A percentile compares a stretch with the other conserved stretches of the same genome.
Evolutionary conservation across 2,888 invertebrate species (phyloP).

Genomic region (Listrodromus nycthemerus): DNA sequence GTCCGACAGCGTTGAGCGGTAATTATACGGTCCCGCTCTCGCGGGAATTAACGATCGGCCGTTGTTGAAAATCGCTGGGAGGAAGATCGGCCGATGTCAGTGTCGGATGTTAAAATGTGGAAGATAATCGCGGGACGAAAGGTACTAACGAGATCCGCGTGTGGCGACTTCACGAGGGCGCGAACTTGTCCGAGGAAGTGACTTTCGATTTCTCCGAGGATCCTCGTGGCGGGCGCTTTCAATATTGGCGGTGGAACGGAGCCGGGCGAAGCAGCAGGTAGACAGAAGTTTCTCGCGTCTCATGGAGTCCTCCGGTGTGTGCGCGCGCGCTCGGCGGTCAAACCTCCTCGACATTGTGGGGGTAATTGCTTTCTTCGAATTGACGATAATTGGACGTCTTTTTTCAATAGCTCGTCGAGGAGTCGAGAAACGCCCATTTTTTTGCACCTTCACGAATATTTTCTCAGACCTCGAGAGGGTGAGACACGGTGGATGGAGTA

Average conservation of each 20-base stretch:
- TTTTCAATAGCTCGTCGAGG: slow-evolving; percentile 45
- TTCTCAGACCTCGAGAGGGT: too few relatives aligned
- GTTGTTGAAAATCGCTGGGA: slow-evolving; percentile 9
- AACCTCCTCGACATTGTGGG: slow-evolving; percentile 30
- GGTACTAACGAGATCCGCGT: slow-evolving; percentile 35
- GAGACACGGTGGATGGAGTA: too few relatives aligned
- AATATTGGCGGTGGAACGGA: background rate
- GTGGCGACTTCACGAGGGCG: slow-evolving; percentile 4
- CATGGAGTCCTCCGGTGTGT: slow-evolving; percentile 12
- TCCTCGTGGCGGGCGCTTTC: slow-evolving; percentile 3
- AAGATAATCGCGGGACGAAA: slow-evolving; percentile 31
- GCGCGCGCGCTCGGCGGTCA: background rate
- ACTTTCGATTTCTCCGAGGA: slow-evolving; percentile 58
- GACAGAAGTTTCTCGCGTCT: slow-evolving; percentile 46
- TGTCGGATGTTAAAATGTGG: slow-evolving; percentile 7
- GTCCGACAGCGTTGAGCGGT: slow-evolving; percentile 43
- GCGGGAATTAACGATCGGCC: slow-evolving; percentile 31
- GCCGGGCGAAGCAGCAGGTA: slow-evolving; percentile 55
- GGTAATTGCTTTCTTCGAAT: slow-evolving; percentile 74
- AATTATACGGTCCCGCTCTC: too few relatives aligned
- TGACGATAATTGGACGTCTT: slow-evolving; percentile 78
- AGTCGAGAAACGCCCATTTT: slow-evolving; percentile 45
- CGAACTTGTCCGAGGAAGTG: slow-evolving; percentile 59
- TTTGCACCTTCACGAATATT: too few relatives aligned
- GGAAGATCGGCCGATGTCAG: background rate